Base-by-base conservation (phyloP, 1,140 invertebrate species). In the Microplitis mediator region DNA sequence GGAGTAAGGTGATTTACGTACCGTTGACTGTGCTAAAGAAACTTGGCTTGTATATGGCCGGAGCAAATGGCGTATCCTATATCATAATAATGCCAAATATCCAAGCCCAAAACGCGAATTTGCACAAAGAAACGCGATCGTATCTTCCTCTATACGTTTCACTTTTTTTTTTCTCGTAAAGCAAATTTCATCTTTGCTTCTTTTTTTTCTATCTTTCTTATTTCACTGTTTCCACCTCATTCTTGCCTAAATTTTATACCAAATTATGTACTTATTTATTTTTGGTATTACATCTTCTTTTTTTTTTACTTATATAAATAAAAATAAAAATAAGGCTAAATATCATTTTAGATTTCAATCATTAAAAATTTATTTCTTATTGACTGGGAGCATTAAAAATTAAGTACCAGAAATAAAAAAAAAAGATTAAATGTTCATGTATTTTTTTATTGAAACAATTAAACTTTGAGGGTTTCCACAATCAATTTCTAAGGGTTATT, bases 61-160 rank as follows among this genome's bases (percentile, higher is more conserved):
- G 52, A 67, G 54, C 45, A 69, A 76, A 77, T 73, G 71, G 72
- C 74, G 61, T 74, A 75, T 73, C 73, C 73, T 77, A 77, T 69
- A 76, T 77, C 74, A 75, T 77, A 77, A 75, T 76, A 74, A 74
- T 75, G 72, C 73, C 70, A 75, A 75, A 77, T 73, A 71, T 73
- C 70, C 65, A 74, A 62, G 71, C 73, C 64, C 71, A 64, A 71
- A 71, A 73, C 66, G 62, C 35, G 72, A 75, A 75, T 76, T 76
- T 73, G 65, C 69, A 68, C 72, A 71, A 74, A 71, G 75, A 76
- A 65, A 74, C 52, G 63, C 56, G 72, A 76, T 76, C 63, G 39
- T 70, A 76, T 69, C 72, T 69, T 68, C 61, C 34, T 45, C 56
- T 71, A 63, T 61, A 39, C 61, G 34, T 69, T 36, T 52, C 45